Base-by-base conservation (phyloP, 2,113 vertebrate species). In the Rhinichthys klamathensis region DNA sequence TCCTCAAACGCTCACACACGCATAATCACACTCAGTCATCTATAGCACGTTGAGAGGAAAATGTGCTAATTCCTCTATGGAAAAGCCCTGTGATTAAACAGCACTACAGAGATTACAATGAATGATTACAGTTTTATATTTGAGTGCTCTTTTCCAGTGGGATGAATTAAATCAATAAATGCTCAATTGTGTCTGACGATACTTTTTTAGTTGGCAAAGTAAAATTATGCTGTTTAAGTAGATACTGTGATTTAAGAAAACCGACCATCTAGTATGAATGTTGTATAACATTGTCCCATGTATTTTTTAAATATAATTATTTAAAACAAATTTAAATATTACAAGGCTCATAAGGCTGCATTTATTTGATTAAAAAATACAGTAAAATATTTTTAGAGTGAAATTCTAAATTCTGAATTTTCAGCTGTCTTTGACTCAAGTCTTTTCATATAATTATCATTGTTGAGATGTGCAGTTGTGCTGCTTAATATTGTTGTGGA, bases 41-140 rank as follows among this genome's bases (percentile, higher is more conserved):
- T 74, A 54, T 85, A 61, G 46, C 80, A 88, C 84, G 46, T 89
- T 91, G 89, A 88, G 90, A 93, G 85, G 49, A 85, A 81, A 90
- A 92, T 77, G 72, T 85, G 90, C 86, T 92, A 88, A 91, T 91
- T 92, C 91, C 74, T 86, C 84, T 86, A 51, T 38, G 65, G 89
- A 85, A 90, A 91, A 92, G 88, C 89, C 58, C 49, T 63, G 80
- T 90, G 89, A 92, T 93, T 91, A 92, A 89, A 89, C 61, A 88
- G 89, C 88, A 63, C 80, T 80, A 86, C 84, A 90, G 88, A 92
- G 92, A 93, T 92, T 93, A 91, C 84, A 92, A 90, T 87, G 82
- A 92, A 90, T 80, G 85, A 92, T 93, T 91, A 91, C 91, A 89
- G 90, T 86, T 91, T 88, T 89, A 85, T 87, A 90, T 61, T 90